Evolutionary conservation across 2,888 invertebrate species (phyloP).

Genomic region (Sinelater perroti): DNA sequence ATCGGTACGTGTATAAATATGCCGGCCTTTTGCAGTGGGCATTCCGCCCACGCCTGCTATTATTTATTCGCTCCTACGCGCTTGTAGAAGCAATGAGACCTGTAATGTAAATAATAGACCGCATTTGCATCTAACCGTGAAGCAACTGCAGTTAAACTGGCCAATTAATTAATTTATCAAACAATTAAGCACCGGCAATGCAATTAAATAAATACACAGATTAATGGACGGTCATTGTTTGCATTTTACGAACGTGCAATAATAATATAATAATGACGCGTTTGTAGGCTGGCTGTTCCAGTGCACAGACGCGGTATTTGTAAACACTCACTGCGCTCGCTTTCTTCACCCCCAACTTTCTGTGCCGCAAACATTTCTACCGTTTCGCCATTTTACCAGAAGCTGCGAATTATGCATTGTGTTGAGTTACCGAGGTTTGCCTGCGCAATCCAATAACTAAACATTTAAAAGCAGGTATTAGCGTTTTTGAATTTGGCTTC

Average conservation of each 20-base stretch:
- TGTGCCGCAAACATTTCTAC: too few species aligned
- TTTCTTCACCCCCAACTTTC: constrained; percentile 18
- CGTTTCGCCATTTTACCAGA: too few species aligned
- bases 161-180: constrained; percentile 37
- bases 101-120: constrained; percentile 35
- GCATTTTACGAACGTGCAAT: constrained; percentile 32
- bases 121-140: constrained; percentile 34
- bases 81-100: constrained; percentile 30
- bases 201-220: constrained; percentile 32
- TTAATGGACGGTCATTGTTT: constrained; percentile 31
- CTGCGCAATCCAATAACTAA: too few species aligned
- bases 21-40: constrained; percentile 28
- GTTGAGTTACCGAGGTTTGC: too few species aligned
- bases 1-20: constrained; percentile 29
- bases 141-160: constrained; percentile 33
- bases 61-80: constrained; percentile 35
- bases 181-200: constrained; percentile 35
- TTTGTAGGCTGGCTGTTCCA: constrained; percentile 24
- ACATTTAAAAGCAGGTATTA: too few species aligned
- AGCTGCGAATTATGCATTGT: too few species aligned
- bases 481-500: too few species aligned
- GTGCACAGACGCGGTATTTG: constrained; percentile 15
- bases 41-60: constrained; percentile 26
- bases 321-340: constrained; percentile 14
- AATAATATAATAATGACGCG: constrained; percentile 28